Base-by-base conservation (phyloP, 2,797 vertebrate species). In the Dendrocincla tyrannina region DNA sequence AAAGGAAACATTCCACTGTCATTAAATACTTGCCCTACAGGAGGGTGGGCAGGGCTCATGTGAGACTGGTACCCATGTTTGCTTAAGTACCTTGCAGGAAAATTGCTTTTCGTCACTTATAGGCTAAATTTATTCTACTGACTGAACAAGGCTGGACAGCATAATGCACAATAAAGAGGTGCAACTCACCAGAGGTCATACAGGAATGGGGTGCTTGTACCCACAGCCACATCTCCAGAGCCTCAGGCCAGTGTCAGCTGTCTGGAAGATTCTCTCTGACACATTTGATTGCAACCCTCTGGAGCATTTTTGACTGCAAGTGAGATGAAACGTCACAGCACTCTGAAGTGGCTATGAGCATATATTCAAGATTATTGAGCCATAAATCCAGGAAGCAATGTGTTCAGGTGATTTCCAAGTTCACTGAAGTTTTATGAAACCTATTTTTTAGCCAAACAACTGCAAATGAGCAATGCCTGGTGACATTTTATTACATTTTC, bases 401-500 rank as follows among this genome's bases (percentile, higher is more conserved):
- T 70, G 93, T 91, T 93, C 90, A 91, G 93, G 84, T 95, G 95
- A 76, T 94, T 97, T 85, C 66, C 62, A 94, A 93, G 85, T 95
- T 93, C 62, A 52, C 89, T 83, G 39, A 86, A 89, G 60, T 96
- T 97, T 97, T 98, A 98, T 98, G 96, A 98, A 97, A 96, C 88
- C 95, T 93, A 97, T 98, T 97, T 97, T 97, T 98, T 97, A 97
- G 77, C 96, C 96, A 96, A 97, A 97, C 93, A 97, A 96, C 64
- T 95, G 85, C 81, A 94, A 95, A 89, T 91, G 93, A 98, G 91
- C 73, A 92, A 85, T 59, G 56, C 80, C 79, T 46, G 85, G 84
- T 97, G 95, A 96, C 92, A 96, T 97, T 97, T 97, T 96, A 97
- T 97, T 96, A 95, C 66, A 89, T 97, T 97, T 91, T 17, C 66